phyloP scores from a whole-genome alignment of 2,113 vertebrate genomes.

The Petrocephalus microphthalmus region DNA sequence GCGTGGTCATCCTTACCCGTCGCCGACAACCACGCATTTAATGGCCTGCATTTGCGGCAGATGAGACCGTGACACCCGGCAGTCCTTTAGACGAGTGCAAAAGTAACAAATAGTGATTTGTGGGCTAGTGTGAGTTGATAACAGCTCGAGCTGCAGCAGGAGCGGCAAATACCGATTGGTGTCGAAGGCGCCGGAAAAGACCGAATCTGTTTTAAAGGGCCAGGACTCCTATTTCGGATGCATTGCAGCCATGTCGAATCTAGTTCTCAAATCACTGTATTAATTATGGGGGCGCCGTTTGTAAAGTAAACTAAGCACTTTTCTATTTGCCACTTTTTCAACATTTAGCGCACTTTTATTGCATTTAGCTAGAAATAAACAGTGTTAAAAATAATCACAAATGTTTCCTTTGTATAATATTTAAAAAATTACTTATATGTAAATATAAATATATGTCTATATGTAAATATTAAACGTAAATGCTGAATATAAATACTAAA shows the following conservation, averaged over 20 bases:
- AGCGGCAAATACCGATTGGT: background rate
- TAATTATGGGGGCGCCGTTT: too few relatives aligned
- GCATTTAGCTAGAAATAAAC: too few relatives aligned
- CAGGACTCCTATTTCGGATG: background rate
- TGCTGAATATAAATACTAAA: too few relatives aligned
- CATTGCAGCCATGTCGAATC: background rate
- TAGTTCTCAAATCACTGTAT: background rate
- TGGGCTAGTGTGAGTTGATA: slow-evolving; percentile 17
- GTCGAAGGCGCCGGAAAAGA: slow-evolving; percentile 28
- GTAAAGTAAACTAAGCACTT: too few relatives aligned
- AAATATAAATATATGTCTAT: too few relatives aligned
- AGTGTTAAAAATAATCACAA: too few relatives aligned
- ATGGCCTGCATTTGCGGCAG: slow-evolving; percentile 52
- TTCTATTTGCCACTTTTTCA: too few relatives aligned
- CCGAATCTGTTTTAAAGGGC: slow-evolving; percentile 36
- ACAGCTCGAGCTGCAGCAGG: slow-evolving; percentile 22
- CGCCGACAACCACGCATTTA: slow-evolving; percentile 57
- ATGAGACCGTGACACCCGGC: slow-evolving; percentile 13
- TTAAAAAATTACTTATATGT: too few relatives aligned
- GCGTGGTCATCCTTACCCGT: slow-evolving; percentile 44
- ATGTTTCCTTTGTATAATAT: too few relatives aligned
- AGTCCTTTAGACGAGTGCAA: slow-evolving; percentile 11
- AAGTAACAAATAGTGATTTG: slow-evolving; percentile 13
- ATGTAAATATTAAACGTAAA: too few relatives aligned
- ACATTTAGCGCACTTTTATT: too few relatives aligned